Evolutionary conservation across 2,797 vertebrate genomes (phyloP).

Genomic region (Lacerta agilis): DNA sequence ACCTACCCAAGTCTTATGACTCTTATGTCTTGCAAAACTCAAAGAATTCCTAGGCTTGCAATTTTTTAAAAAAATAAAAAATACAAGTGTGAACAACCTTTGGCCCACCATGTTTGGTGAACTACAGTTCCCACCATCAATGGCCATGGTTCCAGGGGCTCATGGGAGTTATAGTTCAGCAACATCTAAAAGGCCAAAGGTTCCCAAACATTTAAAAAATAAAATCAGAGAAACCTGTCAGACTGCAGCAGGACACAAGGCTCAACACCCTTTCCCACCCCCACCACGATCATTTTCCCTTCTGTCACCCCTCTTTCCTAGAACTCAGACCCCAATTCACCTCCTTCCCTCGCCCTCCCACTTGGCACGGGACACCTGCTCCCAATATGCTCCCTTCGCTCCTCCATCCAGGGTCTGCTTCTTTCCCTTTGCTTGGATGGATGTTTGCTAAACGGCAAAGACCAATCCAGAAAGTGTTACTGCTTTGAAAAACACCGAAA

Average conservation of each 20-base stretch:
- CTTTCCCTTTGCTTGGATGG: not conserved
- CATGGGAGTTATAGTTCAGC: too few relatives aligned
- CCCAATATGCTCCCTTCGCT: accelerated
- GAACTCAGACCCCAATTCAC: not conserved
- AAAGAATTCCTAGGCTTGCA: not conserved
- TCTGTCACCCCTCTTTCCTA: not conserved
- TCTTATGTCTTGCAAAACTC: not conserved
- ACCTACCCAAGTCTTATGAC: too few relatives aligned
- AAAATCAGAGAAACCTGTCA: not conserved
- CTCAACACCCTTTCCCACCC: not conserved
- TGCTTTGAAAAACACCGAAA: not conserved
- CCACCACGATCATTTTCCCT: too few relatives aligned
- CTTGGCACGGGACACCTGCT: not conserved
- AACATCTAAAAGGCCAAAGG: too few relatives aligned
- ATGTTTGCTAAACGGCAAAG: not conserved
- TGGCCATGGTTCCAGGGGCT: too few relatives aligned
- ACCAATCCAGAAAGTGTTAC: not conserved
- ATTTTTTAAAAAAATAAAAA: not conserved
- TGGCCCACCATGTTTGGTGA: too few relatives aligned
- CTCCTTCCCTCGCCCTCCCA: not conserved
- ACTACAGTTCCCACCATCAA: too few relatives aligned
- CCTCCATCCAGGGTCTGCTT: not conserved
- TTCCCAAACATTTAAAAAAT: too few relatives aligned
- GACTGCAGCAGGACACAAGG: not conserved
- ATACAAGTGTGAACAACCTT: too few relatives aligned